phyloP scores from a whole-genome alignment of 2,113 vertebrate genomes.

The Melanocharis versteri region DNA sequence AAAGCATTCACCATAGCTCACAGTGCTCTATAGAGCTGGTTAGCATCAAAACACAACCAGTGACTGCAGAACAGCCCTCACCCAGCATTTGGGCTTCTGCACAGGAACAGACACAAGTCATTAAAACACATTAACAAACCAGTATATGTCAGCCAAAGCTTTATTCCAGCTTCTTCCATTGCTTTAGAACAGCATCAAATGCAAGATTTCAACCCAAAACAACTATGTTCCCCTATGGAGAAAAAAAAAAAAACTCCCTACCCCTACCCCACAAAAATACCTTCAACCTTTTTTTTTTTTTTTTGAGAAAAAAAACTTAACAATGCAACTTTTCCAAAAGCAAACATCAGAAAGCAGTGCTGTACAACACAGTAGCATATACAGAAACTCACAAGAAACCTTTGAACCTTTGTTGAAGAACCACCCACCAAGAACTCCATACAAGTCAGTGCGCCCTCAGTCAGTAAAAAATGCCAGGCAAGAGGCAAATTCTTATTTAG shows the following conservation, averaged over 20 bases:
- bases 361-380: not conserved
- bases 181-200: not conserved
- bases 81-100: not conserved
- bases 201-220: not conserved
- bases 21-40: not conserved
- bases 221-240: not conserved
- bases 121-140: not conserved
- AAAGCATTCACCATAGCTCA: not conserved
- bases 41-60: not conserved
- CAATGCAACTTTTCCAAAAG: not conserved
- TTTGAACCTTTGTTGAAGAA: not conserved
- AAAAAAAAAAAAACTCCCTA: not conserved
- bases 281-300: not conserved
- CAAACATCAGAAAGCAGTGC: not conserved
- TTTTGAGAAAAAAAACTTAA: not conserved
- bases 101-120: not conserved
- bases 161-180: constrained; percentile 36
- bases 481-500: not conserved
- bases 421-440: not conserved
- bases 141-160: not conserved
- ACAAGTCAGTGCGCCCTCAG: not conserved
- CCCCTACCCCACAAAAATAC: not conserved
- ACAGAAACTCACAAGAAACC: not conserved
- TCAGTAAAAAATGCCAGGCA: not conserved
- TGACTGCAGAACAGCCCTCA: not conserved